Evolutionary conservation across 2,113 vertebrate species (phyloP).

Genomic region (Bubalus kerabau): DNA sequence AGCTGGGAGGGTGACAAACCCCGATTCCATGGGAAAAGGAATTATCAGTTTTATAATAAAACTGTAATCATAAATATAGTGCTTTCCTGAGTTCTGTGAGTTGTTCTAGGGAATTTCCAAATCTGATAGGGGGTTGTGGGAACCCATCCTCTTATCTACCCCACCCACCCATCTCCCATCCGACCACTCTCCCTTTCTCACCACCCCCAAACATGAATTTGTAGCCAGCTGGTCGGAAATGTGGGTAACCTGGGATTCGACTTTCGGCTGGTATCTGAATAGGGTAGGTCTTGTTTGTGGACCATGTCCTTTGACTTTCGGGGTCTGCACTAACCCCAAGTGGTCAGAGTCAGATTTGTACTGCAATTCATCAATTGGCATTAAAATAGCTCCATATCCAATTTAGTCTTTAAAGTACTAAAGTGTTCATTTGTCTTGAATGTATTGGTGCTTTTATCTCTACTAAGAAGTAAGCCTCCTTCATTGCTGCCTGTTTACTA

Average conservation of each 20-base stretch:
- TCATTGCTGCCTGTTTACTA: neutral
- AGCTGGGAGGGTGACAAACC: neutral
- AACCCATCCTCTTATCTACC: neutral
- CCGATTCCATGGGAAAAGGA: neutral
- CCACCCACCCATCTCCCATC: neutral
- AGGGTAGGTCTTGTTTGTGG: neutral
- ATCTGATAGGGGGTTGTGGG: neutral
- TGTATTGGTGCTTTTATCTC: neutral
- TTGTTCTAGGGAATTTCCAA: neutral
- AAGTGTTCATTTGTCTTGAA: neutral
- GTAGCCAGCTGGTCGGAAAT: neutral
- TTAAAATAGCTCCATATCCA: neutral
- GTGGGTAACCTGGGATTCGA: neutral
- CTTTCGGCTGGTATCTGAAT: neutral
- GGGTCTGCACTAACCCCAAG: neutral
- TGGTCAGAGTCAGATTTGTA: neutral
- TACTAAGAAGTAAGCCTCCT: neutral
- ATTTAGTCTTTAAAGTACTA: neutral
- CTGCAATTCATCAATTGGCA: neutral
- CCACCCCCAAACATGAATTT: neutral
- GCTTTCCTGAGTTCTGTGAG: neutral
- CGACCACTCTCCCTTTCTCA: neutral
- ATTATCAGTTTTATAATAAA: neutral
- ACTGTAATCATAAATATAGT: neutral
- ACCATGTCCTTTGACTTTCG: neutral